phyloP scores from a whole-genome alignment of 2,797 vertebrate species.

The Eptatretus atami region DNA sequence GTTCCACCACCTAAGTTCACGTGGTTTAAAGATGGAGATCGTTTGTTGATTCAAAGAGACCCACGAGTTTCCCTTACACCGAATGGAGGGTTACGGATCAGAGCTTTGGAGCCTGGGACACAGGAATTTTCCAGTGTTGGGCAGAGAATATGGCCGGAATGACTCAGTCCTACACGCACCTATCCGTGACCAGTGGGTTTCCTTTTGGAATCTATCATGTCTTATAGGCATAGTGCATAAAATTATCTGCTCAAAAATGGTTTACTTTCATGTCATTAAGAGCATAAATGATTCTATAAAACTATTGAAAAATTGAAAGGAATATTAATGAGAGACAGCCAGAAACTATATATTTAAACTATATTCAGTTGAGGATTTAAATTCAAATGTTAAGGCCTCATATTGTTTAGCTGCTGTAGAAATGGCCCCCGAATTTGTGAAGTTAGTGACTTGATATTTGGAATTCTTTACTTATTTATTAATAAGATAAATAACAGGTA shows the following conservation, averaged over 20 bases:
- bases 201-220: background rate
- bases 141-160: conserved; percentile 54
- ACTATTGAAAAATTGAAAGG: background rate
- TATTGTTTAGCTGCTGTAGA: too few species aligned
- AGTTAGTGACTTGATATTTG: too few species aligned
- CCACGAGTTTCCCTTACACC: conserved; percentile 38
- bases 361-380: background rate
- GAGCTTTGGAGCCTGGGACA: conserved; percentile 64
- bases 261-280: conserved; percentile 1
- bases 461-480: too few species aligned
- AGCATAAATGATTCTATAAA: background rate
- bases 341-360: background rate
- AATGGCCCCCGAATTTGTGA: too few species aligned
- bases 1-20: conserved; percentile 43
- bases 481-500: too few species aligned
- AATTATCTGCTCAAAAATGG: too few species aligned
- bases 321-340: background rate
- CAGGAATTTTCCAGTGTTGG: conserved; percentile 93
- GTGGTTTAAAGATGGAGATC: conserved; percentile 72
- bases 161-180: conserved; percentile 79
- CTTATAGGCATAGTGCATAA: too few species aligned
- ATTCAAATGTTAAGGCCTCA: background rate
- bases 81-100: conserved; percentile 64
- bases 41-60: conserved; percentile 35
- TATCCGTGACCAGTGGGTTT: conserved; percentile 71